Base-by-base conservation (phyloP, 2,797 vertebrate genomes). In the Discoglossus pictus region DNA sequence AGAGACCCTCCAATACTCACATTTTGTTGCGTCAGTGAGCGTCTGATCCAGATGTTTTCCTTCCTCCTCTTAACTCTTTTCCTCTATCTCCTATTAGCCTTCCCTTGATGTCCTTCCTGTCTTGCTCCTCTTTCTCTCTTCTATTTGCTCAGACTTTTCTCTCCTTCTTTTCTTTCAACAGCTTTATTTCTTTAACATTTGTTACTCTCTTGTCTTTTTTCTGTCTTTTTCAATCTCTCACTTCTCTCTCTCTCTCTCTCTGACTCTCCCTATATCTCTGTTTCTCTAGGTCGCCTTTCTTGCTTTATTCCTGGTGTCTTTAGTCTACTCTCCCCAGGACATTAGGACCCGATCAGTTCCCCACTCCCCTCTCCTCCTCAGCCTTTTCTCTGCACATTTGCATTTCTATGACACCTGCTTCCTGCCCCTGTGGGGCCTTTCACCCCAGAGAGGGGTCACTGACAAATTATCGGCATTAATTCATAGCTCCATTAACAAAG, bases 381-480 rank as follows among this genome's bases (percentile, higher is more conserved):
- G 67, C 48, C 67, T 55, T 70, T 70, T 70, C 59, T n/a, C 59
- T 39, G 42, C 1, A 47, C 44, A 70, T 70, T 70, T 56, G 68
- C 68, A 70, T 70, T 18, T 70, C 68, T 70, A 70, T 70, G 52
- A n/a, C 68, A 70, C 68, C 68, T 70, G 68, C 68, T 63, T 70
- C 68, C 68, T 70, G 68, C 68, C 68, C 44, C 68, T 58, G 68
- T 70, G 60, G 54, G 54, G 68, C 60, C 53, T 70, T 70, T 70
- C 68, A 63, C 43, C 48, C 51, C 13, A n/a, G 34, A 48, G 52
- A 63, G 51, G 60, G 68, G 60, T 63, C 60, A 63, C 60, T 70
- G 68, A 63, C 68, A 70, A 70, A 70, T 70, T 62, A 55, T 70
- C 51, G 39, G 68, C 36, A 56, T 70, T 70, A 70, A 70, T 70